These are phyloP conservation scores for Scaptomyza caliginosa DNA, from an alignment of 2,888 invertebrate genomes.

Conservation along the genomic window DNA sequence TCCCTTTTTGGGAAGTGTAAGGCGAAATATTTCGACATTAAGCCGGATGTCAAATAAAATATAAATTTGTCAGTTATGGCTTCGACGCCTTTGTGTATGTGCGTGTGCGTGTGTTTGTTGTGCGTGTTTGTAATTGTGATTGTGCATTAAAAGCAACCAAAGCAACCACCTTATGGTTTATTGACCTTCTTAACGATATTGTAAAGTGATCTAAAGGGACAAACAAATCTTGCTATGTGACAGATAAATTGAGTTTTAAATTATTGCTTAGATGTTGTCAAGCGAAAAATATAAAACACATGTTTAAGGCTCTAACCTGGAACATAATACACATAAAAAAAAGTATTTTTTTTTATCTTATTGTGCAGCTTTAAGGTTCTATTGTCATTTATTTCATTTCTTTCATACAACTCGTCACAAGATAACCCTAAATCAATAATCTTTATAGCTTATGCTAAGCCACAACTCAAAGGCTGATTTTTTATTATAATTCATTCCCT, in stretches of 20 bases:
- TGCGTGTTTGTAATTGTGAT: slow-evolving; percentile 28
- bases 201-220: neutral
- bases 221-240: neutral
- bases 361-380: neutral
- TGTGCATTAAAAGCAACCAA: slow-evolving; percentile 33
- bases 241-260: neutral
- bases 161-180: slow-evolving; percentile 8
- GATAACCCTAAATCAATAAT: neutral
- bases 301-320: too few relatives aligned
- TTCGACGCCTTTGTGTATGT: slow-evolving; percentile 27
- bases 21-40: slow-evolving; percentile 62
- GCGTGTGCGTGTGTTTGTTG: slow-evolving; percentile 2
- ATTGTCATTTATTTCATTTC: neutral
- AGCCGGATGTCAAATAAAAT: slow-evolving; percentile 78
- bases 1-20: slow-evolving; percentile 39
- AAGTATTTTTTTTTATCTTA: too few relatives aligned
- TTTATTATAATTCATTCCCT: neutral
- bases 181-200: neutral
- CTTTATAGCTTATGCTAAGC: neutral
- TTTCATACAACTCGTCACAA: neutral
- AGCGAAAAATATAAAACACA: too few relatives aligned
- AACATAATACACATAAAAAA: too few relatives aligned
- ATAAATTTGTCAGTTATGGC: slow-evolving; percentile 80
- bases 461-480: neutral
- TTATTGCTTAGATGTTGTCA: neutral